Evolutionary conservation across 2,888 invertebrate species (phyloP).

Genomic region (Hirtodrosophila confusa): DNA sequence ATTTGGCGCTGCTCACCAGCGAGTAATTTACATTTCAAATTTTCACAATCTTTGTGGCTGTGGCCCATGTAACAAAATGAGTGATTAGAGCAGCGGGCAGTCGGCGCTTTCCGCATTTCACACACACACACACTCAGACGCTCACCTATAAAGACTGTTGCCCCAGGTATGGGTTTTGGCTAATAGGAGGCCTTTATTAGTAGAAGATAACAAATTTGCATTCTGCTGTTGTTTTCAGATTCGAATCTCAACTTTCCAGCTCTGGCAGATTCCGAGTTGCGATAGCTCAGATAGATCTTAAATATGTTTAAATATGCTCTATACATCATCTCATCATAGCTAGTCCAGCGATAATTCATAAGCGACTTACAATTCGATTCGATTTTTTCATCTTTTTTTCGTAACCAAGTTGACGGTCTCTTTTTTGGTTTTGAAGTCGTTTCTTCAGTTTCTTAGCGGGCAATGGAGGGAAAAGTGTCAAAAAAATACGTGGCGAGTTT

Average conservation of each 20-base stretch:
- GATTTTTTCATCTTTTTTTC: constrained; percentile 23
- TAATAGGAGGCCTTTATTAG: constrained; percentile 2
- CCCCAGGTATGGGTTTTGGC: constrained; percentile 2
- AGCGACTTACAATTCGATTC: constrained; percentile 29
- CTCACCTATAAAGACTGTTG: constrained; percentile 15
- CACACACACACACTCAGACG: constrained; percentile 31
- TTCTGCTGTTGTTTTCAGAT: constrained; percentile 4
- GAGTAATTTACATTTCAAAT: constrained; percentile 75
- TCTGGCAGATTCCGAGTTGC: constrained; percentile 8
- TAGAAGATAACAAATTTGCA: too few relatives aligned
- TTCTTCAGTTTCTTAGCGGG: too few relatives aligned
- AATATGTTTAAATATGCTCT: constrained; percentile 5
- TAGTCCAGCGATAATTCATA: constrained; percentile 71
- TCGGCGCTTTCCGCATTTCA: constrained; percentile 69
- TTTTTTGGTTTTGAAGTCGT: constrained; percentile 23
- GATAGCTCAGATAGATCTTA: constrained; percentile 2
- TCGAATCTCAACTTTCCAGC: constrained; percentile 34
- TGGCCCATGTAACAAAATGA: constrained; percentile 64
- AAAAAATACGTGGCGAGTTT: constrained; percentile 56
- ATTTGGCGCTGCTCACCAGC: constrained; percentile 20
- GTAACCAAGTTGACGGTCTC: constrained; percentile 28
- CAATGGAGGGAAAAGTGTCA: constrained; percentile 46
- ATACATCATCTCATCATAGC: constrained; percentile 47
- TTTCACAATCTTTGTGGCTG: constrained; percentile 64
- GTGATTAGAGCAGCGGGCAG: constrained; percentile 46